Conservation (phyloP, 2,888 invertebrate genomes). For the Acanthosepion lycidas region DNA sequence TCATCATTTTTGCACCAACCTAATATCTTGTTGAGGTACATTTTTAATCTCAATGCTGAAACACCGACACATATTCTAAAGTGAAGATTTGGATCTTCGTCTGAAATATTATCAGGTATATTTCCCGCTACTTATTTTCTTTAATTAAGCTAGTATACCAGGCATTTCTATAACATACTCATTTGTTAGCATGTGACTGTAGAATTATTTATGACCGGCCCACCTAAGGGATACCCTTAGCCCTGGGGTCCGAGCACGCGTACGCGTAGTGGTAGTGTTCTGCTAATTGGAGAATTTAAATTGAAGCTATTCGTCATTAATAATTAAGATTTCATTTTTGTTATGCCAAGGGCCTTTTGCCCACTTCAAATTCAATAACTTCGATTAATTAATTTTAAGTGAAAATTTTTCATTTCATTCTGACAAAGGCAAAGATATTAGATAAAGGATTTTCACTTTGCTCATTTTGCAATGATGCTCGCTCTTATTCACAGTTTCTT, state of each 20-base stretch:
- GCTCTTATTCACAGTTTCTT: background rate
- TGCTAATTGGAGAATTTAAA: background rate
- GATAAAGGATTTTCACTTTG: background rate
- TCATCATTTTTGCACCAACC: too few species aligned
- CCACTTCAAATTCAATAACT: background rate
- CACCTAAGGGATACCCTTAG: background rate
- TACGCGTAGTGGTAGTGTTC: background rate
- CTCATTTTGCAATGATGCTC: background rate
- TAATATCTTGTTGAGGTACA: too few species aligned
- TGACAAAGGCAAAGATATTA: background rate
- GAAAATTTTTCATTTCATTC: background rate
- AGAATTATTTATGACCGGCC: background rate
- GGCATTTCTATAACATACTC: background rate
- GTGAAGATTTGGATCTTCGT: too few species aligned
- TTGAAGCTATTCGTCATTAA: conserved; percentile 4
- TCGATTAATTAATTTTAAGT: background rate
- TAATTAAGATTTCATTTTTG: conserved; percentile 18
- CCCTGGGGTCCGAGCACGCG: background rate
- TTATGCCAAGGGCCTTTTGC: background rate
- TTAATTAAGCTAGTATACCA: background rate
- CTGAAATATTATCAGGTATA: too few species aligned
- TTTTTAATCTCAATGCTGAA: too few species aligned
- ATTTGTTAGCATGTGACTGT: background rate
- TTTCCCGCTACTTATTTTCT: background rate
- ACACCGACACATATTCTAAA: too few species aligned